phyloP scores from a whole-genome alignment of 1,140 invertebrate genomes.

The Drosophila paulistorum region DNA sequence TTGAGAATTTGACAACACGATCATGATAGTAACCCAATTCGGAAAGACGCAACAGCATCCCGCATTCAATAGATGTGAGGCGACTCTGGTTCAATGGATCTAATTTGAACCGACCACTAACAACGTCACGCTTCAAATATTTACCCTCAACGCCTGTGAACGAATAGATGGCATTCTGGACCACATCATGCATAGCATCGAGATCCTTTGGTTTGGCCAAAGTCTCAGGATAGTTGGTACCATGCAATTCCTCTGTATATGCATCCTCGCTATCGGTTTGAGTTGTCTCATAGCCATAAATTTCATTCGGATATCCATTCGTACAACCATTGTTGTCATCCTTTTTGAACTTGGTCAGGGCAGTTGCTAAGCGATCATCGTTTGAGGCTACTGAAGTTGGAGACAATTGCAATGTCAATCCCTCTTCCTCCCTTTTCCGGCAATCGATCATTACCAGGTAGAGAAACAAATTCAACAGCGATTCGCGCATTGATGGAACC shows the following conservation, averaged over 20 bases:
- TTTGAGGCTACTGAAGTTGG: not conserved
- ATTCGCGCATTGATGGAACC: not conserved
- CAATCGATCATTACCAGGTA: not conserved
- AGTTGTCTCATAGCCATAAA: conserved; percentile 35
- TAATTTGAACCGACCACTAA: conserved; percentile 87
- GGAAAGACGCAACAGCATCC: conserved; percentile 88
- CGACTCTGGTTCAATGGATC: conserved; percentile 84
- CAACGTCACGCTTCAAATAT: conserved; percentile 87
- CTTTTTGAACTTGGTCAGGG: not conserved
- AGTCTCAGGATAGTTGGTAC: conserved; percentile 25
- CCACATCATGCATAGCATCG: conserved; percentile 83
- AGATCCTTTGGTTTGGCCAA: conserved; percentile 26
- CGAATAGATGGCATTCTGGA: conserved; percentile 91
- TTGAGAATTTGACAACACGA: conserved; percentile 89
- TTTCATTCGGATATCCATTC: conserved; percentile 5
- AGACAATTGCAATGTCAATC: not conserved
- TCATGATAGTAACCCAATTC: conserved; percentile 93
- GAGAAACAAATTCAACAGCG: not conserved
- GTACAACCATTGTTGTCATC: not conserved
- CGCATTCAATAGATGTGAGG: conserved; percentile 83
- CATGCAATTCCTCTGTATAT: not conserved
- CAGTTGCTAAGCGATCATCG: not conserved
- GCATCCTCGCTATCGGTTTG: conserved; percentile 6
- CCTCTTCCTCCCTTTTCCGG: not conserved
- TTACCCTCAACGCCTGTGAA: conserved; percentile 93